These are phyloP conservation scores for Lycia hirtaria DNA, from an alignment of 2,888 invertebrate species.

Conservation along the genomic window DNA sequence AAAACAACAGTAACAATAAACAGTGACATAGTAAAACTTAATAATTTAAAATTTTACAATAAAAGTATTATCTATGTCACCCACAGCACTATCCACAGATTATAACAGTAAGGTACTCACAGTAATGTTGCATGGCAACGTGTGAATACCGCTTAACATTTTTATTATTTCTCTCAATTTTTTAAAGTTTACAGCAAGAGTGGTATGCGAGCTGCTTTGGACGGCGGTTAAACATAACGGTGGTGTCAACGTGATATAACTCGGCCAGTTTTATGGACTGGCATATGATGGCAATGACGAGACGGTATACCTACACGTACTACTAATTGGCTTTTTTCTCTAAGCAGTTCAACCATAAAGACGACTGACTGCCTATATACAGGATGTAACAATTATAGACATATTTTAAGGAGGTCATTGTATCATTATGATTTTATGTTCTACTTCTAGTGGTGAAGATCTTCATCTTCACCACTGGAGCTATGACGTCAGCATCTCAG, in stretches of 20 bases:
- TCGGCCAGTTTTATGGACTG: constrained; percentile 48
- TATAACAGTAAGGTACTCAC: too few relatives aligned
- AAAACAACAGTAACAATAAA: too few relatives aligned
- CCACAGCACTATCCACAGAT: constrained; percentile 9
- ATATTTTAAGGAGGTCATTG: too few relatives aligned
- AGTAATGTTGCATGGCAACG: constrained; percentile 4
- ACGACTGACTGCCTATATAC: background rate
- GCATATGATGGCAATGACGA: constrained; percentile 41
- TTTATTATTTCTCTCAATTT: constrained; percentile 55
- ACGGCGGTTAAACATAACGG: constrained; percentile 56
- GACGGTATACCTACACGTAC: constrained; percentile 34
- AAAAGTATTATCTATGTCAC: background rate
- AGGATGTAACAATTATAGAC: too few relatives aligned
- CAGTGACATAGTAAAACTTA: too few relatives aligned
- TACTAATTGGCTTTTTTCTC: constrained; percentile 39
- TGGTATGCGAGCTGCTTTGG: constrained; percentile 44
- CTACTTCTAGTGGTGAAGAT: too few relatives aligned
- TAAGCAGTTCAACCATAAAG: background rate
- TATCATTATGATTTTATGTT: too few relatives aligned
- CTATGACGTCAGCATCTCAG: too few relatives aligned
- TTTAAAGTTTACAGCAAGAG: constrained; percentile 50
- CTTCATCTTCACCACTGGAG: too few relatives aligned
- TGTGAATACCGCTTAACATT: constrained; percentile 37
- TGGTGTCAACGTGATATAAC: constrained; percentile 51
- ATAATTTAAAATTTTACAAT: too few relatives aligned